Base-by-base conservation (phyloP, 2,888 invertebrate genomes). In the Teleogryllus oceanicus region DNA sequence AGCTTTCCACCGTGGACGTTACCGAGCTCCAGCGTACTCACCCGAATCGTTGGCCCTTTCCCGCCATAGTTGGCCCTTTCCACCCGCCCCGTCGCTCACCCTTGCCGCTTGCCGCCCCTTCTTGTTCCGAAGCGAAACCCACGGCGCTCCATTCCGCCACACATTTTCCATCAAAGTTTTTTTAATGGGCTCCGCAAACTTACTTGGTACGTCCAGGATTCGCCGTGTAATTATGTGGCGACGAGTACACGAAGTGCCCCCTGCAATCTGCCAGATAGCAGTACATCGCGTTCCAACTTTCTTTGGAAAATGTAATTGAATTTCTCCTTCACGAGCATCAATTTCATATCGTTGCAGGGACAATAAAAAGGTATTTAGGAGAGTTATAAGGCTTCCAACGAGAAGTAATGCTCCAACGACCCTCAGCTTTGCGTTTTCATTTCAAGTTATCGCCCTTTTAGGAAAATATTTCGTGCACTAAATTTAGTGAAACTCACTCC, bases 151-250 rank as follows among this genome's bases (percentile, higher is more conserved):
- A 13, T 11, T 62, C 62, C n/a, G 62, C 62, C 62, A 62, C 62
- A n/a, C 62, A n/a, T 62, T 62, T 62, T 62, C 62, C 62, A 62
- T 62, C 62, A 62, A 62, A 62, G 62, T 62, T 62, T 62, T 62
- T 62, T 62, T 62, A 62, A 62, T 62, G 62, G 62, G 62, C 62
- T 62, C 62, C 62, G 62, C 62, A 62, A 62, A 62, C 62, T 62
- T 62, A 18, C 62, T 62, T n/a, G 11, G 62, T 62, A 13, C 16
- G 62, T n/a, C n/a, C 16, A 18, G 62, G 62, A n/a, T 18, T 62
- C 62, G 16, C 16, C 62, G 62, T n/a, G 62, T 62, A 62, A 62
- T 62, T 62, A 62, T 62, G 62, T 62, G 62, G 13, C n/a, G 62
- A 62, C 62, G 62, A 62, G 13, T 62, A n/a, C 62, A 62, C 62